Conservation (phyloP, 1,140 invertebrate species). For the Neotoxoptera formosana region DNA sequence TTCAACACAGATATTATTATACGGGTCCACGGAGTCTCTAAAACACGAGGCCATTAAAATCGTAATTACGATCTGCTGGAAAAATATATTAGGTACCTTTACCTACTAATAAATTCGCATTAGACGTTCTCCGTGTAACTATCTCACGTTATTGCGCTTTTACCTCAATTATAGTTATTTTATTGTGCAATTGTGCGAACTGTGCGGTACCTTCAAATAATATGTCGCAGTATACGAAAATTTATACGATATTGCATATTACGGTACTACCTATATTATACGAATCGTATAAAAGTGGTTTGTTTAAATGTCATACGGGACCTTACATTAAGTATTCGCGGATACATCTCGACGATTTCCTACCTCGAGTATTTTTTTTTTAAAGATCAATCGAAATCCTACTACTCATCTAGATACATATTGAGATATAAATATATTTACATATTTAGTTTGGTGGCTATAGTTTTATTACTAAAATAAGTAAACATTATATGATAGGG, state of each 20-base stretch:
- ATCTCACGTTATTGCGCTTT: not conserved
- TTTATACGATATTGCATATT: not conserved
- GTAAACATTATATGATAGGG: not conserved
- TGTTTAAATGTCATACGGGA: not conserved
- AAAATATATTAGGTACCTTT: not conserved
- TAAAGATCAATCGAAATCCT: not conserved
- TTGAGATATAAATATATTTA: not conserved
- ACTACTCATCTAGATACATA: not conserved
- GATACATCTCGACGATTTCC: not conserved
- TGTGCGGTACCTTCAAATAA: not conserved
- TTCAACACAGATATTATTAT: not conserved
- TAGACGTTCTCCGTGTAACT: not conserved
- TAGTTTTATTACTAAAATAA: not conserved
- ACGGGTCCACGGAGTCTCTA: not conserved
- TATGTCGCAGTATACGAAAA: not conserved
- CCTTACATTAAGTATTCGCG: not conserved
- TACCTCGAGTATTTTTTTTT: not conserved
- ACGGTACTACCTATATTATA: not conserved
- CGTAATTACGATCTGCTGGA: not conserved
- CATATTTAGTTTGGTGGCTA: not conserved
- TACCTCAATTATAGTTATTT: not conserved
- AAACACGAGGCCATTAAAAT: not conserved
- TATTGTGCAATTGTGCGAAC: not conserved
- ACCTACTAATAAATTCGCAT: not conserved
- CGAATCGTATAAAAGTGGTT: not conserved